Base-by-base conservation (phyloP, 2,888 invertebrate genomes). In the Seira ritae region DNA sequence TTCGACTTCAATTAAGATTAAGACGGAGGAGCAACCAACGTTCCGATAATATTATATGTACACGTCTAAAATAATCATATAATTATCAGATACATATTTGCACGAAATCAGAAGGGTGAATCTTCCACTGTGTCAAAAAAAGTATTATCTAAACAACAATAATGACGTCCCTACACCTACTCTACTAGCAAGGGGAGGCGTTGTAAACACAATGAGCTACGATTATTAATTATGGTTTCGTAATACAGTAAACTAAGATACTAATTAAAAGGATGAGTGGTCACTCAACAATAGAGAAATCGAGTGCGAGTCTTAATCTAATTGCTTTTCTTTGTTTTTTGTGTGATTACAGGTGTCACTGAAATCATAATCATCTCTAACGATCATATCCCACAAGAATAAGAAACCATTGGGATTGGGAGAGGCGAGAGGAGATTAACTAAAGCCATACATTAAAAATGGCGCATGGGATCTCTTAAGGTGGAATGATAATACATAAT, bases 251-350 rank as follows among this genome's bases (percentile, higher is more conserved):
- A 55, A 12, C 17, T 55, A 3, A 55, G 55, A 1, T 55, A 55
- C 17, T 55, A 55, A 55, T 55, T 55, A n/a, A 55, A 55, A 17
- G 55, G 55, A n/a, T 55, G 55, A 55, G 55, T 55, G 55, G 55
- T 55, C 55, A 55, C 55, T 55, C 55, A 17, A 55, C 55, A 55
- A 55, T 55, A 55, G 55, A 55, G 55, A 55, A 55, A 55, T 55
- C 55, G 55, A n/a, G 17, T 12, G 15, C 12, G 55, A 17, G 55
- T 17, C 17, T 55, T 55, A 17, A 17, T 55, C 55, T 55, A 55
- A 55, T 55, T 55, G 55, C 15, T 12, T 55, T 55, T 55, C 55
- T 55, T 55, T 55, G 55, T 55, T 55, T n/a, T 55, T 55, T 55
- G 55, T 55, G 55, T 12, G 55, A 55, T 55, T 55, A 55, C 55